A percentile compares a stretch with the other conserved stretches of the same genome.
These are phyloP conservation scores for Lanius collurio DNA, from an alignment of 2,113 vertebrate species.

Conservation along the genomic window DNA sequence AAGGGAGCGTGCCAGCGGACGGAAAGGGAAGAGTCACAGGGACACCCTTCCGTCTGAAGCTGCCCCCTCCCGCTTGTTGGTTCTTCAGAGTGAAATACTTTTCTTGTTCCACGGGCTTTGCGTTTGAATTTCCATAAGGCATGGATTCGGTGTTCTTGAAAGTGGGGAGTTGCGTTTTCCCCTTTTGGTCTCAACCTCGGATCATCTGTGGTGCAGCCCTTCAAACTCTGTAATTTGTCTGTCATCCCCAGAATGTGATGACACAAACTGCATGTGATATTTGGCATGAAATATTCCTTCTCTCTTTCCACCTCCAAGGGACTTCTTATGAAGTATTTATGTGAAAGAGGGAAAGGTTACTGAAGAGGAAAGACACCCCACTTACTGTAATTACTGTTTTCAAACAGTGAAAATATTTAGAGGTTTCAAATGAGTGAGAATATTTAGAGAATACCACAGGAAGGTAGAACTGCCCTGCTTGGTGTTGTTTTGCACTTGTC, in stretches of 20 bases:
- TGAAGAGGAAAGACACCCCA: neutral
- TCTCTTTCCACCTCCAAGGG: neutral
- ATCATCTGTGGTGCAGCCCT: neutral
- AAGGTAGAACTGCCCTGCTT: neutral
- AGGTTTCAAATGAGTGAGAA: neutral
- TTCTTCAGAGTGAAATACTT: neutral
- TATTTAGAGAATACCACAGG: neutral
- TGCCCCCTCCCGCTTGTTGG: rapidly evolving
- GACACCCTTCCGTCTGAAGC: neutral
- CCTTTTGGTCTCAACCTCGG: rapidly evolving
- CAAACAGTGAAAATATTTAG: neutral
- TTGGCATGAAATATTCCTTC: neutral
- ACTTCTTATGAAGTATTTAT: neutral
- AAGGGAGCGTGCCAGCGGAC: too few species aligned
- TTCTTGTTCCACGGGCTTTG: too few species aligned
- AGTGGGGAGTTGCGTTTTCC: rapidly evolving
- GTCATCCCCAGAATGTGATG: neutral
- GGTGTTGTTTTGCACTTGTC: neutral
- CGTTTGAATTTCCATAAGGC: neutral
- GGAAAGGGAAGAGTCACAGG: neutral
- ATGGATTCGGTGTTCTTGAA: neutral
- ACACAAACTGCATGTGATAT: neutral
- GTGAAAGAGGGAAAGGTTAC: neutral
- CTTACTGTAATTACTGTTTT: neutral
- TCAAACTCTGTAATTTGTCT: neutral